Evolutionary conservation across 23 tunicate genomes (phyloP).

Genomic region (Trididemnum miniatum): DNA sequence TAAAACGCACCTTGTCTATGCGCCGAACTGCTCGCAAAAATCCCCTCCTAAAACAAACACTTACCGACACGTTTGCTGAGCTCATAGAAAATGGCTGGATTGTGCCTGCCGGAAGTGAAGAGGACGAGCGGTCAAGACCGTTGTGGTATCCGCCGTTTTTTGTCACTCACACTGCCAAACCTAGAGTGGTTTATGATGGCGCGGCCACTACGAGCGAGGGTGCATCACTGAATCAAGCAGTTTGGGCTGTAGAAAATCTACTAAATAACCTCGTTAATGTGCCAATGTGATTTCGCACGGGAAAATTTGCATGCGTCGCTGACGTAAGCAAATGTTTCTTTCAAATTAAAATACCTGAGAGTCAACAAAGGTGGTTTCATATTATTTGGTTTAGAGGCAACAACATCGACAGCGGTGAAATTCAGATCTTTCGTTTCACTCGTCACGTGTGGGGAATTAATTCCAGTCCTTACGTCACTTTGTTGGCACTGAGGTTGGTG

Average conservation of each 20-base stretch:
- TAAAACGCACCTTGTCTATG: background rate
- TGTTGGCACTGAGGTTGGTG: background rate
- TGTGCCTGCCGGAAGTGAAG: background rate
- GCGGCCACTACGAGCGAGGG: background rate
- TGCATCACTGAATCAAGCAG: background rate
- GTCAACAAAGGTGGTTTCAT: background rate
- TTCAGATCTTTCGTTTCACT: slow-evolving; percentile 1
- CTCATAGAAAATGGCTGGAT: background rate
- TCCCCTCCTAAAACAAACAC: background rate
- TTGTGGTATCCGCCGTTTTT: slow-evolving; percentile 24
- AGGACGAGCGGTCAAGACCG: too few species aligned
- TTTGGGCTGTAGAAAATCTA: background rate
- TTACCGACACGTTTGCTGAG: background rate
- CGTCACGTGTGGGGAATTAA: slow-evolving; percentile 17
- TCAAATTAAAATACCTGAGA: background rate
- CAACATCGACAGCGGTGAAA: background rate
- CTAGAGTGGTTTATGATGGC: slow-evolving; percentile 5
- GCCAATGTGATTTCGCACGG: background rate
- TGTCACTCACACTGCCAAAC: background rate
- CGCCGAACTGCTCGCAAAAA: background rate
- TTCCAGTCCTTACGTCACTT: slow-evolving; percentile 7
- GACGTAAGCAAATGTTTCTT: slow-evolving; percentile 18
- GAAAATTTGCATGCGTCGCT: background rate
- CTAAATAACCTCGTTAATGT: background rate
- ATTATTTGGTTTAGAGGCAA: slow-evolving; percentile 1